phyloP scores from a whole-genome alignment of 2,113 vertebrate species.

The Thermophis baileyi region DNA sequence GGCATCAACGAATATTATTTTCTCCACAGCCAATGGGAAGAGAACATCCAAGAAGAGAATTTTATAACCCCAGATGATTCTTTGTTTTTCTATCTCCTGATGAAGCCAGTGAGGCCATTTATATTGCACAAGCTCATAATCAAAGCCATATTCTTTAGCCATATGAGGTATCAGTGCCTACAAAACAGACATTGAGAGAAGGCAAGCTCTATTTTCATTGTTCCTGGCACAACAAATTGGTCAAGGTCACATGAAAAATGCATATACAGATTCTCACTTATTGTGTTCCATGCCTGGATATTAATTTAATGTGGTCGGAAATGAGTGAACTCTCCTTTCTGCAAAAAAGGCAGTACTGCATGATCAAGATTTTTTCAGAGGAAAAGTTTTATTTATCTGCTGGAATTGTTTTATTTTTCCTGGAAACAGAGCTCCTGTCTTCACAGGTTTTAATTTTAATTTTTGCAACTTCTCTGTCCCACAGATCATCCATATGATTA shows the following conservation, averaged over 20 bases:
- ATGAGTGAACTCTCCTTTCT: background rate
- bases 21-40: constrained; percentile 93
- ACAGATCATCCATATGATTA: background rate
- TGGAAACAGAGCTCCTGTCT: background rate
- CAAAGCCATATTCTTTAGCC: constrained; percentile 86
- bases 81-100: constrained; percentile 94
- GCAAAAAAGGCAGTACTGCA: background rate
- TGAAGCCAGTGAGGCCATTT: constrained; percentile 96
- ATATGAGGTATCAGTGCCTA: constrained; percentile 92
- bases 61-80: constrained; percentile 98
- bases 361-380: background rate
- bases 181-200: background rate
- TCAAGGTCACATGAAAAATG: background rate
- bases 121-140: constrained; percentile 94
- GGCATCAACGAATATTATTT: constrained; percentile 98
- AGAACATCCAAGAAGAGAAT: constrained; percentile 98
- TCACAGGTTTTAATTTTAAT: background rate
- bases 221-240: background rate
- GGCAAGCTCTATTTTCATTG: background rate
- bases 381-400: background rate
- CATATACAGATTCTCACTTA: background rate
- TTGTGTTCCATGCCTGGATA: background rate
- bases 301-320: background rate
- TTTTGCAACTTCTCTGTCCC: background rate
- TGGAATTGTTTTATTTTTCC: background rate